Evolutionary conservation across 2,113 vertebrate species (phyloP), one percentile per base, ranked within the genome.

Genomic region (Scalopus aquaticus): DNA sequence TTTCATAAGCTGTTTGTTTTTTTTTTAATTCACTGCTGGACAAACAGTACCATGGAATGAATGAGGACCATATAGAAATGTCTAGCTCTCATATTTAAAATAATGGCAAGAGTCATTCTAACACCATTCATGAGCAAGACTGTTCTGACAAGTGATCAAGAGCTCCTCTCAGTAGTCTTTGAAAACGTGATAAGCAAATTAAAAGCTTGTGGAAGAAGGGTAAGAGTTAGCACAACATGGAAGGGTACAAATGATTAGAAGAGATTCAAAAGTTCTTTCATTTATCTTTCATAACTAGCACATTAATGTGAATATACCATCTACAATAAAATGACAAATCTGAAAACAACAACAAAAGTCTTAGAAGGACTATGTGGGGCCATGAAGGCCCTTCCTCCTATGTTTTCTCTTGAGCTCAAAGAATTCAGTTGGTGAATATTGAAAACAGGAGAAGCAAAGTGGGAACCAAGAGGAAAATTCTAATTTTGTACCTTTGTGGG

Each of bases 401-500:
- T 22, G 22, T 91, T 76, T 69, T 56, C 46, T 93, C 28, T 69
- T 22, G 62, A 13, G 13, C 86, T 88, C 80, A 70, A 49, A 54
- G 22, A 85, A n/a, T 39, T 82, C 44, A 35, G 35, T 44, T 62
- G 26, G 20, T 79, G 20, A 5, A 9, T 35, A 20, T 1, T 69
- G 32, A 56, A 85, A 95, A 78, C 4, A 81, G 74, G 13, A 89
- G 15, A 84, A 26, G 54, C n/a, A 94, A 30, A 26, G 88, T 17
- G 42, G 42, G 49, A 90, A 82, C 28, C 70, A 79, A 89, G 32
- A 89, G 54, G 20, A 69, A 46, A 92, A 51, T 81, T 95, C 88
- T 95, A 96, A 97, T 93, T 95, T 90, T 95, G 79, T 83, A 32
- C 56, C 51, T 64, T 90, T 90, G 76, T 62, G 83, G 88, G 80